Conservation (phyloP, 2,113 vertebrate species). For the Bettongia penicillata region DNA sequence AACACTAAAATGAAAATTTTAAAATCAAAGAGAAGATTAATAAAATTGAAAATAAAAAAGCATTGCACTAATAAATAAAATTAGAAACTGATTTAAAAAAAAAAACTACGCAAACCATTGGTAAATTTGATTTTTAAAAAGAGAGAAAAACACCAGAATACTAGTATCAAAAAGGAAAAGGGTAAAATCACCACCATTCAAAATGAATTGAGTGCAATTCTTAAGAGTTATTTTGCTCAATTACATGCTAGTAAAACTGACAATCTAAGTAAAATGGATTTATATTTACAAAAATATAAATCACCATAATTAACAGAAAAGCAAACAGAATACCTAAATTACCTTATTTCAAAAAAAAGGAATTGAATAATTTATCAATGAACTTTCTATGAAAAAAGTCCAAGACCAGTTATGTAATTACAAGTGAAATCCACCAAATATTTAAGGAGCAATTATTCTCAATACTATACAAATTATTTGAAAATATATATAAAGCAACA, state of each 20-base stretch:
- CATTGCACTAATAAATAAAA: neutral
- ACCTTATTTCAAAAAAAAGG: neutral
- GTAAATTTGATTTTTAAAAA: neutral
- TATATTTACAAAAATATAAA: neutral
- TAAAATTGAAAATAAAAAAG: neutral
- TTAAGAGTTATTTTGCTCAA: too few relatives aligned
- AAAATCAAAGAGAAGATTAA: neutral
- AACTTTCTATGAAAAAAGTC: too few relatives aligned
- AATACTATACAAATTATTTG: neutral
- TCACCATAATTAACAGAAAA: neutral
- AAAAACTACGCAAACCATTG: neutral
- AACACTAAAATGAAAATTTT: neutral
- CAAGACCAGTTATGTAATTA: too few relatives aligned
- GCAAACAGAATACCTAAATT: neutral
- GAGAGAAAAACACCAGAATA: neutral
- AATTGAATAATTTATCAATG: too few relatives aligned
- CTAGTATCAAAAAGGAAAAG: neutral
- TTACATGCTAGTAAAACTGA: too few relatives aligned
- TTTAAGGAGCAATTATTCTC: neutral
- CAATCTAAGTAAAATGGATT: too few relatives aligned
- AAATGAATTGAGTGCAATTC: neutral
- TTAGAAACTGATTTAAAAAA: neutral
- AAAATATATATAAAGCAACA: neutral
- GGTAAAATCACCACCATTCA: neutral
- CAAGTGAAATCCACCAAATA: neutral